Evolutionary conservation across 2,797 vertebrate species (phyloP), one percentile per base, ranked within the genome.

Genomic region (Mycteria americana): DNA sequence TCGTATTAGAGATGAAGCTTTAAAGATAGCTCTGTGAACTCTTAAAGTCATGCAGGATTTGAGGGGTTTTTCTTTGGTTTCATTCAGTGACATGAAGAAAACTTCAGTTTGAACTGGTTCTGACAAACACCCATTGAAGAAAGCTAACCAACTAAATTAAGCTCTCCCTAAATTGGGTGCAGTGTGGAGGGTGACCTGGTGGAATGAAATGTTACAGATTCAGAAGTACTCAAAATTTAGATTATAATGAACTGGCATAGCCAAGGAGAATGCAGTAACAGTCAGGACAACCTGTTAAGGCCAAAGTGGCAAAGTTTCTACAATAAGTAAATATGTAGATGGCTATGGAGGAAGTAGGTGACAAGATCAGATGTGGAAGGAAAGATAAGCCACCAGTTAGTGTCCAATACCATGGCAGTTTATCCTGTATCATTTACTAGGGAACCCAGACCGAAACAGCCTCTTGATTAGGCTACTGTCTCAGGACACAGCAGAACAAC

Each of bases 1-100:
- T 90, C 75, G 69, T 53, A n/a, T 77, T 95, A 62, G 85, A 81
- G 88, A 92, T 73, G 57, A 92, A 82, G 48, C 88, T 97, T 95
- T 70, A 82, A 59, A 88, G 85, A 57, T 89, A 68, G 79, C 62
- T 84, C 62, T 78, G 21, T 69, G 76, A 91, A 74, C 65, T 81
- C 50, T 81, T 72, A 31, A 41, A 92, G 53, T 75, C 22, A 53
- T 64, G 73, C 53, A 73, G 68, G 56, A 68, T 69, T 51, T 43
- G 65, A 83, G 45, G 19, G 19, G 11, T 73, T 95, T 88, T 50
- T 68, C 67, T 92, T 46, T 59, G 56, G 28, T 79, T 96, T 95
- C 16, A 59, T 80, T 92, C 57, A 46, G 60, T 75, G 82, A 73
- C 31, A 51, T 57, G 48, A 85, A 64, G 69, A 63, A 89, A 87